Evolutionary conservation across 1,140 invertebrate genomes (phyloP), one percentile per base, ranked within the genome.

Genomic region (Fopius arisanus): DNA sequence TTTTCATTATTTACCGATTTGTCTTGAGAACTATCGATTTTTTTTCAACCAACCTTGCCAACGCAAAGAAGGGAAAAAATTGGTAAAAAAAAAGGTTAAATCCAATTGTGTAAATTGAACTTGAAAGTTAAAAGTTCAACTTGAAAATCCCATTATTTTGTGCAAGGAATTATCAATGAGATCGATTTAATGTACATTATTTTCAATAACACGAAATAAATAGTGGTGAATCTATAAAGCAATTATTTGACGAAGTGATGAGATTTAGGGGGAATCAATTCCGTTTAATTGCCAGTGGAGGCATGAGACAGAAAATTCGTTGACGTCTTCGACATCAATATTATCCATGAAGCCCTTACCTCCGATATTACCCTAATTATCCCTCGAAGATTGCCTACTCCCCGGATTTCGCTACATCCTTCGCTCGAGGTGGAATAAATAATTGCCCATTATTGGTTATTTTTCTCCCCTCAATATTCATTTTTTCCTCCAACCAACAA

Each of bases 261-360:
- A 59, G 54, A 59, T 59, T 59, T 59, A 59, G 54, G 54, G 14
- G 21, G 7, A 59, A 59, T 59, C 54, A 28, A 59, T 59, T 28
- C 54, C 54, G 54, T 26, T 59, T 59, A 59, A 59, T 59, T 59
- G 54, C 54, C 54, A 23, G 19, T 28, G 23, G 54, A 23, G 23
- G 21, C 54, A 28, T 59, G 54, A 59, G 54, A 59, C 54, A 26
- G 54, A 59, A 59, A 59, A 59, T 59, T 59, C 9, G 54, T 6
- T 59, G 23, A 26, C 54, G 54, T 59, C 54, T 59, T 59, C 54
- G 54, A 59, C 54, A 59, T 26, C 54, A 59, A 26, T 59, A 59
- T 59, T 59, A 59, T 23, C 54, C 14, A 26, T 59, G 54, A 59
- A 26, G 23, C 54, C 54, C 54, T 59, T 23, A n/a, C 43, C 43